phyloP scores from a whole-genome alignment of 2,113 vertebrate genomes.

The Trematocara stigmaticum region DNA sequence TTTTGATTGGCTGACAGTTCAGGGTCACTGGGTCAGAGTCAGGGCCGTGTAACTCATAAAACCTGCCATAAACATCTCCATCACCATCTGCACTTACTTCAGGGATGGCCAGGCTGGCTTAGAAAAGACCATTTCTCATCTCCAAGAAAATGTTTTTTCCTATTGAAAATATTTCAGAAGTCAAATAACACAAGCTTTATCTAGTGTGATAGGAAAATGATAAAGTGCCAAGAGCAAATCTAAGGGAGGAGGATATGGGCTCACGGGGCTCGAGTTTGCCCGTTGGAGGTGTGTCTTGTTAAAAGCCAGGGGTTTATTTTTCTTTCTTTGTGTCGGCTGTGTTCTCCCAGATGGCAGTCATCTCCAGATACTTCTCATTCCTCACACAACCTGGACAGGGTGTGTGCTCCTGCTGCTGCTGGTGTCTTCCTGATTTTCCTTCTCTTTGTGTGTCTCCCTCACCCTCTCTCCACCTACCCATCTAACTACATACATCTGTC shows the following conservation, averaged over 20 bases:
- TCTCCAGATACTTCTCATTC: slow-evolving; percentile 74
- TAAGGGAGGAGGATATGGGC: slow-evolving; percentile 45
- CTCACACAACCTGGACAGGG: slow-evolving; percentile 68
- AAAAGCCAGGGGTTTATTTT: slow-evolving; percentile 68
- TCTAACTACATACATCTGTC: slow-evolving; percentile 62
- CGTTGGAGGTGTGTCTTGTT: slow-evolving; percentile 64
- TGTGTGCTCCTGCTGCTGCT: slow-evolving; percentile 49
- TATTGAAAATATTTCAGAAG: slow-evolving; percentile 54
- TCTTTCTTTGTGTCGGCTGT: slow-evolving; percentile 65
- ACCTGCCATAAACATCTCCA: slow-evolving; percentile 67
- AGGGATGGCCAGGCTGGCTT: slow-evolving; percentile 30
- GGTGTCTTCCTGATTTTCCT: slow-evolving; percentile 39
- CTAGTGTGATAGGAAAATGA: slow-evolving; percentile 56
- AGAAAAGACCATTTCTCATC: slow-evolving; percentile 23
- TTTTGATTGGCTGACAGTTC: slow-evolving; percentile 70
- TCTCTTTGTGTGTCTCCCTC: slow-evolving; percentile 20
- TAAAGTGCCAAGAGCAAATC: slow-evolving; percentile 54
- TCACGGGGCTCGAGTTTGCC: slow-evolving; percentile 47
- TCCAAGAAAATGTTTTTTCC: slow-evolving; percentile 22
- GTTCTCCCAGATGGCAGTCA: slow-evolving; percentile 74
- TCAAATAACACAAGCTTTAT: slow-evolving; percentile 61
- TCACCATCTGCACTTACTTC: slow-evolving; percentile 58
- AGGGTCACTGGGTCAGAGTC: slow-evolving; percentile 67
- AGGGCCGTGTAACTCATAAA: slow-evolving; percentile 64
- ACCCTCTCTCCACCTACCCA: slow-evolving; percentile 34